Evolutionary conservation across 2,797 vertebrate species (phyloP), one percentile per base, ranked within the genome.

Genomic region (Prunella strophiata): DNA sequence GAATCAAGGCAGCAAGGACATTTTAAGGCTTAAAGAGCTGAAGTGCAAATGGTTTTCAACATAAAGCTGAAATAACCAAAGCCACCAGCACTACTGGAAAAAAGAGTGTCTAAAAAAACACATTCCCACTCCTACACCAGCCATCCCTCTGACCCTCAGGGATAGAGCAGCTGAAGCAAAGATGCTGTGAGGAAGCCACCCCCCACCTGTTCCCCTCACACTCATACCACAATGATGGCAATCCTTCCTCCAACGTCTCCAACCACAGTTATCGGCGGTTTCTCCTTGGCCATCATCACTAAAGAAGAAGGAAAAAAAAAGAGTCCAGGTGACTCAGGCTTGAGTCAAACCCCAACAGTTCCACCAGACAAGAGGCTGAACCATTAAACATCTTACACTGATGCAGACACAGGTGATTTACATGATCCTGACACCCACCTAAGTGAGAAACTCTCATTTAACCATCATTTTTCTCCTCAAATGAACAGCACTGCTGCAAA

Each of bases 271-370:
- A 99, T 99, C 0, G 99, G 99, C 0, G 99, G 99, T 89, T 99
- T 99, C 98, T 99, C 99, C 97, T 99, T 99, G 51, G 99, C 99
- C 98, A 99, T 99, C 99, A 99, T 99, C 95, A 99, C 99, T 99
- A 92, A 55, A 85, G 20, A 84, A 88, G 62, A 32, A 80, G 43
- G 20, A 68, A 51, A 75, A 95, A 36, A 38, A 59, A 89, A 70
- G 40, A 94, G 14, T 7, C 85, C 73, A 74, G 71, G 67, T 89
- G 25, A 92, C 83, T 84, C 36, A 78, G 68, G 36, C 43, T 40
- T 1, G 36, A 70, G 54, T 57, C n/a, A 67, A 67, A 62, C 34
- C 14, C 1, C 52, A 43, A 20, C 21, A 73, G 45, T 29, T 80
- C 42, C 66, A 82, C 54, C 59, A 67, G 45, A 73, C 38, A 7